Evolutionary conservation across 2,797 vertebrate genomes (phyloP), one percentile per base, ranked within the genome.

Genomic region (Rhinogobio ventralis): DNA sequence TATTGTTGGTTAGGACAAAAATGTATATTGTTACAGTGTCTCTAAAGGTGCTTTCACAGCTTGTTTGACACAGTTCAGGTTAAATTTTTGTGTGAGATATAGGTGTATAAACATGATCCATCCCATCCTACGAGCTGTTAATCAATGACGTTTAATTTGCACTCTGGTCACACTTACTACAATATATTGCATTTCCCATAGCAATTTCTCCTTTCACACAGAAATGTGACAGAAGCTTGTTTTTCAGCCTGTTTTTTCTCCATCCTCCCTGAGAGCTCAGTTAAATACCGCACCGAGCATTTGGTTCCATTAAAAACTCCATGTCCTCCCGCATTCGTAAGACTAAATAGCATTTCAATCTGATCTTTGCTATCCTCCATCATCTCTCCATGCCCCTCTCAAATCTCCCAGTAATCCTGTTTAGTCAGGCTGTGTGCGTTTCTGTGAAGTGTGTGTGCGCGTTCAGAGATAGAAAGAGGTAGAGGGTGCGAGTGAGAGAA

Each of bases 341-440:
- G 51, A 81, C 72, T 78, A 83, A 87, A 85, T 46, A 67, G 57
- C 80, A 83, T 86, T 85, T 88, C 57, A 85, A 76, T 86, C 78
- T 71, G 75, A 87, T 86, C 51, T 79, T 75, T 62, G 57, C 88
- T 74, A 76, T 79, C 80, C 85, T 85, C 85, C 71, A 78, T 83
- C 77, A 88, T 87, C 42, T 89, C 71, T 71, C 85, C 87, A 86
- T 86, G 84, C 90, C 90, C 88, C 90, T 91, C 88, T 92, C 79
- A 74, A 82, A 68, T 84, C 82, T 91, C 84, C 39, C 74, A 33
- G 75, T 88, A 93, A 92, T 90, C 88, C 88, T 85, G 76, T 87
- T 87, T 83, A 92, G 85, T 84, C 91, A 90, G 87, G 90, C 87
- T 89, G 67, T 57, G 73, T 86, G 71, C 45, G 73, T 86, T 66